Evolutionary conservation across 2,797 vertebrate species (phyloP), one percentile per base, ranked within the genome.

Genomic region (Coilia nasus): DNA sequence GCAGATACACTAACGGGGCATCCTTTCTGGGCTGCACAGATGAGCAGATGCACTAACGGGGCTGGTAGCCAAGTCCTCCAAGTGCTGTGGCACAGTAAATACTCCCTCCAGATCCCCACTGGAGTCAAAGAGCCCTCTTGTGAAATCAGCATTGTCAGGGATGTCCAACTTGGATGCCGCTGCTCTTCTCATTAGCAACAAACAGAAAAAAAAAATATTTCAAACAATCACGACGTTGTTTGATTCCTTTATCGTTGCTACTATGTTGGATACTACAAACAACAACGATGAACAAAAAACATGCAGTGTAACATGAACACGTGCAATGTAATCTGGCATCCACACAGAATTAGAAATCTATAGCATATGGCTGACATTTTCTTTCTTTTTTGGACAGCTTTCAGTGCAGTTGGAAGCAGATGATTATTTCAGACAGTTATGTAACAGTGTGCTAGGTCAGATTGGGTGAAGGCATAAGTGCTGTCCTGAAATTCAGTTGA

Each of bases 351-450:
- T 64, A 25, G 15, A 78, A 31, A 78, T 78, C 31, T 44, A 44
- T 41, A 78, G 71, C 71, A 44, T 78, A 78, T 78, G 71, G 71
- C 17, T 9, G 31, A 41, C 71, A 41, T 41, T 3, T 54, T 54
- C 1, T 14, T 54, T 54, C 41, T 35, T 19, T 71, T 31, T 78
- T 78, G 71, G 71, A 41, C 6, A 35, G 71, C 71, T 21, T 35
- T 78, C 71, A 21, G 71, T 31, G 7, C 14, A 78, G 71, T 41
- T 78, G 31, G 35, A 44, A 44, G 71, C 15, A 17, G 71, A 78
- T 78, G 71, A 78, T 15, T 78, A 78, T 78, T 44, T 78, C 71
- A 78, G 71, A 44, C 21, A 31, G 71, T 41, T 78, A 78, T 21
- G 71, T 35, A 78, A 78, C 71, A 41, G 25, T 44, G 41, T 41